Conservation (phyloP, 2,888 invertebrate species). For the Tachina grossa region DNA sequence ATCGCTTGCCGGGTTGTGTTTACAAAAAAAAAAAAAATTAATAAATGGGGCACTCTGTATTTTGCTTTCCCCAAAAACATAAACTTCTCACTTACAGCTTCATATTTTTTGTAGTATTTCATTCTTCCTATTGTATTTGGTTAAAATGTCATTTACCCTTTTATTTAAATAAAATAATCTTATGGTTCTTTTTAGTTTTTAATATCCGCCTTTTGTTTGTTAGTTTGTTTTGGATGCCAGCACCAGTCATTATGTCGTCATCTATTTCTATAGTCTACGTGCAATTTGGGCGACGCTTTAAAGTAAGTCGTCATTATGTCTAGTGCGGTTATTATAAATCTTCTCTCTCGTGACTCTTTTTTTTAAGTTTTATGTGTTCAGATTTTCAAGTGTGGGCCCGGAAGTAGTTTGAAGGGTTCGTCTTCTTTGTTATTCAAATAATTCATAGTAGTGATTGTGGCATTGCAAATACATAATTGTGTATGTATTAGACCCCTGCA, state of each 20-base stretch:
- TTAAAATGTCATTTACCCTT: conserved; percentile 35
- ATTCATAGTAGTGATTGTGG: conserved; percentile 14
- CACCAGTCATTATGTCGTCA: conserved; percentile 58
- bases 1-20: too few relatives aligned
- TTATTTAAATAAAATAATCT: conserved; percentile 37
- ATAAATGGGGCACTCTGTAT: too few relatives aligned
- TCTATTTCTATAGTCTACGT: conserved; percentile 53
- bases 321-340: conserved; percentile 67
- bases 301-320: conserved; percentile 68
- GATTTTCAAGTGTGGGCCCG: neutral
- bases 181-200: conserved; percentile 39
- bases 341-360: conserved; percentile 28
- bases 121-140: neutral
- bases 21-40: too few relatives aligned
- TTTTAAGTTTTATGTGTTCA: conserved; percentile 18
- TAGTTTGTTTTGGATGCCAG: conserved; percentile 41
- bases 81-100: too few relatives aligned
- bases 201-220: conserved; percentile 65
- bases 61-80: neutral
- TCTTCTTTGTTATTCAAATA: conserved; percentile 31
- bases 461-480: neutral
- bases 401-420: neutral
- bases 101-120: neutral
- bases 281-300: conserved; percentile 50
- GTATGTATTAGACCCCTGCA: too few relatives aligned